These are phyloP conservation scores for Lophotriccus pileatus DNA, from an alignment of 2,797 vertebrate genomes.

Conservation along the genomic window DNA sequence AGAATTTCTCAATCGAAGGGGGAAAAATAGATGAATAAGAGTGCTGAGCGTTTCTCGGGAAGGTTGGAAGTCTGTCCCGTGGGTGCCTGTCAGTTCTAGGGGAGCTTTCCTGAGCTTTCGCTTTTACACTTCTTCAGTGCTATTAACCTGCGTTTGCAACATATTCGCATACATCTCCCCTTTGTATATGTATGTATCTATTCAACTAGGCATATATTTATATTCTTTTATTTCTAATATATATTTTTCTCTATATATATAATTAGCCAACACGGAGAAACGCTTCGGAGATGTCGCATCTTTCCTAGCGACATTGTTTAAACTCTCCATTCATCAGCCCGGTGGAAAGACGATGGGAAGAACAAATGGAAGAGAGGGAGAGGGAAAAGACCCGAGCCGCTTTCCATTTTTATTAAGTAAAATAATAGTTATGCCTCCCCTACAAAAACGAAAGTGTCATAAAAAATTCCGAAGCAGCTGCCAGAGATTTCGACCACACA, in stretches of 20 bases:
- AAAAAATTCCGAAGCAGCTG: conserved; percentile 71
- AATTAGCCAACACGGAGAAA: neutral
- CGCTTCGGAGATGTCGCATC: neutral
- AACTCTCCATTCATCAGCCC: neutral
- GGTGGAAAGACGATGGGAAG: neutral
- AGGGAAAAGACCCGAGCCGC: conserved; percentile 11
- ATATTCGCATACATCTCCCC: rapidly evolving
- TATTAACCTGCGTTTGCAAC: neutral
- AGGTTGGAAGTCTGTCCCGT: neutral
- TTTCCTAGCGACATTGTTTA: neutral
- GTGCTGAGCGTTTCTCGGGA: neutral
- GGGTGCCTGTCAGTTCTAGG: neutral
- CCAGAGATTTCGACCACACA: conserved; percentile 72
- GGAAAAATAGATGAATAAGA: neutral
- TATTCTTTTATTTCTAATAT: neutral
- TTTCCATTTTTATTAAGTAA: conserved; percentile 62
- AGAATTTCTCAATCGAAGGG: neutral
- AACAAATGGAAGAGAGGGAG: neutral
- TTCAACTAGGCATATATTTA: neutral
- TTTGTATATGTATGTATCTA: neutral
- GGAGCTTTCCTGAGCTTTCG: neutral
- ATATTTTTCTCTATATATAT: neutral
- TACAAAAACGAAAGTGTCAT: conserved; percentile 62
- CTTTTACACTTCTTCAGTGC: neutral
- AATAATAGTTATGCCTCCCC: conserved; percentile 63